Conservation (phyloP, 2,113 vertebrate species). For the Periophthalmodon schlosseri region DNA sequence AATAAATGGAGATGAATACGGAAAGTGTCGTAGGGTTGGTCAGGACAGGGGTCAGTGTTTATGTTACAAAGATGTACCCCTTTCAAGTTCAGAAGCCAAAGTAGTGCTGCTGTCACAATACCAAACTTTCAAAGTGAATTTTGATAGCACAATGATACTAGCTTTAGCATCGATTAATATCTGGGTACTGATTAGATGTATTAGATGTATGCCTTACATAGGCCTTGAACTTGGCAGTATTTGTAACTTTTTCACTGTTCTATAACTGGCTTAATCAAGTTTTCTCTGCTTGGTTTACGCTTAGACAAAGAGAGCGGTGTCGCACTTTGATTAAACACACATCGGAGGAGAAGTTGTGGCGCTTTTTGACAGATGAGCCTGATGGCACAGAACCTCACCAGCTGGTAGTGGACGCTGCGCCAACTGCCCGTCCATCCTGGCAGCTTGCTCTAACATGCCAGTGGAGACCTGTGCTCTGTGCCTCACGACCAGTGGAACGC, state of each 20-base stretch:
- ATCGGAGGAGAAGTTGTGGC: conserved; percentile 17
- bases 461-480: conserved; percentile 66
- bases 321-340: conserved; percentile 48
- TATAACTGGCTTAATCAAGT: conserved; percentile 22
- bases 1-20: not conserved
- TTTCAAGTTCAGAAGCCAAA: too few species aligned
- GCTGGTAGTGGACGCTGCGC: conserved; percentile 71
- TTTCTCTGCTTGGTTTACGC: conserved; percentile 34
- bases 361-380: conserved; percentile 65
- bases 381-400: conserved; percentile 69
- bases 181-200: not conserved
- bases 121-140: too few species aligned
- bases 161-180: not conserved
- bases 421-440: conserved; percentile 73
- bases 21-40: not conserved
- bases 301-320: conserved; percentile 35
- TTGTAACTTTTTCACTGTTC: conserved; percentile 10
- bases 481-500: conserved; percentile 64
- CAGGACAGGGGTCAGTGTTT: not conserved
- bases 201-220: not conserved
- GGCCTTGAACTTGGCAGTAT: not conserved
- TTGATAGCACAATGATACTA: too few species aligned
- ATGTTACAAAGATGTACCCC: too few species aligned
- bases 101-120: too few species aligned
- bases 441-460: conserved; percentile 75